Conservation (phyloP, 1,140 invertebrate species). For the Hesperophylax magnus region DNA sequence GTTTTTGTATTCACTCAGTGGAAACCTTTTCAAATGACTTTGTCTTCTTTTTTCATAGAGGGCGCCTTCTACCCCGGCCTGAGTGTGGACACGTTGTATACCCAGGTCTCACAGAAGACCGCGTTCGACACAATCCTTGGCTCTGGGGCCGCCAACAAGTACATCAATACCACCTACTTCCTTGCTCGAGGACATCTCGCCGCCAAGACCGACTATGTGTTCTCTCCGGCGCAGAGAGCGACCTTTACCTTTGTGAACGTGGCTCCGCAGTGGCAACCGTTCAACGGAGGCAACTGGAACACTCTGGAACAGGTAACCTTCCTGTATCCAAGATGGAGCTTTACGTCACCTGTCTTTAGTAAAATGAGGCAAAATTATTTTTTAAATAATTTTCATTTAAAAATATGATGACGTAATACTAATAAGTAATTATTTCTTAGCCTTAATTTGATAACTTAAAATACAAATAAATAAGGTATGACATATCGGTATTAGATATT, state of each 20-base stretch:
- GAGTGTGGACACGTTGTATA: slow-evolving; percentile 39
- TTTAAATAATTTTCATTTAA: too few species aligned
- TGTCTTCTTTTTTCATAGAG: slow-evolving; percentile 7
- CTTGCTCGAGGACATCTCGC: slow-evolving; percentile 78
- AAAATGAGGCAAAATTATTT: too few species aligned
- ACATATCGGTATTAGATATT: too few species aligned
- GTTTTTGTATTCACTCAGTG: too few species aligned
- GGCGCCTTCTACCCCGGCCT: slow-evolving; percentile 46
- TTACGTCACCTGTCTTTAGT: too few species aligned
- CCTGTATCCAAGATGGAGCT: too few species aligned
- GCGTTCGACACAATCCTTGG: slow-evolving; percentile 15
- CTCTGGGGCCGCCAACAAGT: slow-evolving; percentile 71
- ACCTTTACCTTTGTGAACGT: slow-evolving; percentile 64
- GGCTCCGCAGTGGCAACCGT: slow-evolving; percentile 77
- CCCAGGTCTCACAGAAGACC: slow-evolving; percentile 28
- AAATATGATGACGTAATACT: too few species aligned
- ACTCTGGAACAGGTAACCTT: slow-evolving; percentile 63
- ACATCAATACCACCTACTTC: slow-evolving; percentile 72
- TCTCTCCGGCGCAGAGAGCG: slow-evolving; percentile 73
- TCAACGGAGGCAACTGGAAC: slow-evolving; percentile 78
- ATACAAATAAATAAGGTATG: too few species aligned
- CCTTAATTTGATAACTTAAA: too few species aligned
- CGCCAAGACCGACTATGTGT: slow-evolving; percentile 78
- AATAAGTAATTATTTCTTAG: too few species aligned
- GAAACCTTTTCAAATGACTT: too few species aligned